phyloP scores from a whole-genome alignment of 2,113 vertebrate genomes.

The Notiomystis cincta region DNA sequence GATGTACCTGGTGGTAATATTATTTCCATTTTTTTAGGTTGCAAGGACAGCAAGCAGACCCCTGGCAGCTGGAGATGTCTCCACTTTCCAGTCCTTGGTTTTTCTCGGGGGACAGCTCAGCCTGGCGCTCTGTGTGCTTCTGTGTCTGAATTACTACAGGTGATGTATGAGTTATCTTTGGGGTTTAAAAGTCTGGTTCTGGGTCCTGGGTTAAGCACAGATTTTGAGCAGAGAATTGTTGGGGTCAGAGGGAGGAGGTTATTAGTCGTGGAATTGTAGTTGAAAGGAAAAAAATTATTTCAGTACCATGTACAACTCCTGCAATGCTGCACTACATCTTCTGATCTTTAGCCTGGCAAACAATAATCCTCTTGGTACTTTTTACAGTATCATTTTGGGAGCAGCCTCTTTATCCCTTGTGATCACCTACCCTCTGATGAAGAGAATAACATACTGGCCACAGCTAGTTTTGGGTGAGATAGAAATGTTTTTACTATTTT shows the following conservation, averaged over 20 bases:
- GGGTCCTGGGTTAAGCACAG: neutral
- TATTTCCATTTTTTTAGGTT: constrained; percentile 75
- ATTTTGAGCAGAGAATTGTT: neutral
- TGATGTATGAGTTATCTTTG: constrained; percentile 24
- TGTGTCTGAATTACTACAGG: constrained; percentile 96
- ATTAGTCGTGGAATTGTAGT: neutral
- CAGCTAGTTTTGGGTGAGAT: constrained; percentile 87
- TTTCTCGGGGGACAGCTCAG: constrained; percentile 91
- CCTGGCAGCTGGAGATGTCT: constrained; percentile 87
- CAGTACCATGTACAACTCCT: neutral
- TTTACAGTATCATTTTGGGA: constrained; percentile 84
- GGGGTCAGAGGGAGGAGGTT: neutral
- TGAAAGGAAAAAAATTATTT: neutral
- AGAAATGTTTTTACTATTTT: neutral
- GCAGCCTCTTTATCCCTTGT: constrained; percentile 88
- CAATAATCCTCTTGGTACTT: neutral
- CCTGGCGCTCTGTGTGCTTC: constrained; percentile 83
- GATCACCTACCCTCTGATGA: constrained; percentile 90
- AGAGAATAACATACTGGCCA: constrained; percentile 95
- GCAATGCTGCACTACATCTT: neutral
- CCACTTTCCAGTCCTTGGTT: constrained; percentile 80
- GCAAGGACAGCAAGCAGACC: constrained; percentile 87
- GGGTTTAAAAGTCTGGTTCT: neutral
- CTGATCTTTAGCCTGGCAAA: neutral
- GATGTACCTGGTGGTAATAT: neutral